phyloP scores from a whole-genome alignment of 2,113 vertebrate genomes.

The Xenotilapia longispinis region DNA sequence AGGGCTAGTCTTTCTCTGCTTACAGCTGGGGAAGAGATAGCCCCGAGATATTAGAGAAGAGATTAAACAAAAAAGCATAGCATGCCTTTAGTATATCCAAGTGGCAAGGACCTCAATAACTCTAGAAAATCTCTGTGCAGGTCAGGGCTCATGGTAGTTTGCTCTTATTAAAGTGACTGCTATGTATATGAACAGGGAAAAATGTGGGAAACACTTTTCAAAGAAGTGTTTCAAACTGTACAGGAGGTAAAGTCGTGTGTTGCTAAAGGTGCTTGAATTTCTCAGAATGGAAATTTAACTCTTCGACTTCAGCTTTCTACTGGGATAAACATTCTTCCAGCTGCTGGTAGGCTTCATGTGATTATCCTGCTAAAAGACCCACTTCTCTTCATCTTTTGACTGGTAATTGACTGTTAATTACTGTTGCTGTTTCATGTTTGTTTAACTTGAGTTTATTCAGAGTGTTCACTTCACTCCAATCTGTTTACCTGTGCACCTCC shows the following conservation, averaged over 20 bases:
- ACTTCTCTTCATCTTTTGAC: neutral
- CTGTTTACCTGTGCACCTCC: neutral
- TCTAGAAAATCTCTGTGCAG: neutral
- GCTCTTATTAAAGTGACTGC: neutral
- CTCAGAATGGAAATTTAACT: neutral
- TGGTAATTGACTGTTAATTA: neutral
- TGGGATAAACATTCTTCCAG: neutral
- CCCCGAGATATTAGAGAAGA: constrained; percentile 28
- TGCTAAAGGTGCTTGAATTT: neutral
- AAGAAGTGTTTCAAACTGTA: neutral
- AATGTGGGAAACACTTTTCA: neutral
- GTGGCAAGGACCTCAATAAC: neutral
- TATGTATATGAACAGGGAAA: neutral
- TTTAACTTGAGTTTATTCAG: neutral
- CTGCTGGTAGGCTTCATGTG: neutral
- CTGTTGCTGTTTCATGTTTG: neutral
- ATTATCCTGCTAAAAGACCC: neutral
- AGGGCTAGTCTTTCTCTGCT: constrained; percentile 38
- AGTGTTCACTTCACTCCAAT: neutral
- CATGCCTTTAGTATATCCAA: neutral
- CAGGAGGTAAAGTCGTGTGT: neutral
- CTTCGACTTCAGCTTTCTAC: neutral
- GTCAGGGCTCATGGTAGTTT: neutral
- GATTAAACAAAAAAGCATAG: neutral
- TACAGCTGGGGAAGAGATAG: neutral